Base-by-base conservation (phyloP, 2,113 vertebrate genomes). In the Atractosteus spatula region DNA sequence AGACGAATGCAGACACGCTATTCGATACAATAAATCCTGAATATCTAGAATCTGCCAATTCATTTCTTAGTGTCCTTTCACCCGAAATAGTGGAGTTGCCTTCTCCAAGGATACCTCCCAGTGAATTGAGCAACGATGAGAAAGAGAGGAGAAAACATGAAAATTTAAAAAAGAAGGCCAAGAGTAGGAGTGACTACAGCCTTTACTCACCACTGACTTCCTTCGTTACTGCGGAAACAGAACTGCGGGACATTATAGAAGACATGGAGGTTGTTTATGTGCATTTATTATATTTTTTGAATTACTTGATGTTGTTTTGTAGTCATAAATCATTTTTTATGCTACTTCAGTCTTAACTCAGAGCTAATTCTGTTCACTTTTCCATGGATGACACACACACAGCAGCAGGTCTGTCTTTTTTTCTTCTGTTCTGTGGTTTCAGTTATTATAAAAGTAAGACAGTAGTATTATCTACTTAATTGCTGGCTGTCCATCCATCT, bases 151-250 rank as follows among this genome's bases (percentile, higher is more conserved):
- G 94, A 80, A 97, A 94, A 87, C 86, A 56, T 45, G 81, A 89
- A 65, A 94, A 92, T 82, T 80, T 95, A 67, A 91, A 93, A 79
- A 89, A 81, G 83, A 95, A 95, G 81, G 82, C 84, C 1, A 78
- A 57, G 51, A 63, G 79, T 7, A 80, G 79, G 1, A 88, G 62
- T 51, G 81, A 90, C 70, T 80, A 80, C 3, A 87, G 76, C 78
- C 72, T 96, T 70, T 98, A 95, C 82, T 94, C 89, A 47, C 94
- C 96, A 4, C 71, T 99, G 74, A 99, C 96, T 0, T 98, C 93
- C 12, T 91, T 92, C 66, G 89, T 99, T 74, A 98, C 95, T 0
- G 92, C 96, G 8, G 91, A 96, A 83, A 98, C 97, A 0, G 94
- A 99, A 72, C 93, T 99, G 3, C 57, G 56, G 73, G 94, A 95